Conservation (phyloP, 2,888 invertebrate species). For the Mystacides longicornis region DNA sequence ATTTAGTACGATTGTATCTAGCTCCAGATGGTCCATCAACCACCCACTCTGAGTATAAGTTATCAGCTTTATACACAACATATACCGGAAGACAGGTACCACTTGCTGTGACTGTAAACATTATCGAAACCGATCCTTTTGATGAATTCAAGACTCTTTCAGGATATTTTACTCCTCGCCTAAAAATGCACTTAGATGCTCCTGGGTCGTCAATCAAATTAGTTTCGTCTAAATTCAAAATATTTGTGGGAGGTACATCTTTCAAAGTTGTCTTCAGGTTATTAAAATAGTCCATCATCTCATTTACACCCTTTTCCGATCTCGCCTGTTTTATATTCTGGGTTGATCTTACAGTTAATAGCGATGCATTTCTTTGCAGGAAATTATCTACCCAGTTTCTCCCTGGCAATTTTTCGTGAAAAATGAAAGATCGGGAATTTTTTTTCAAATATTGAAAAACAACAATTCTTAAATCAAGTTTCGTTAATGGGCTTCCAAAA, state of each 20-base stretch:
- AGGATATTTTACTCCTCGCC: slow-evolving; percentile 1
- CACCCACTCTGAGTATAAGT: slow-evolving; percentile 35
- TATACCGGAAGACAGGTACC: slow-evolving; percentile 31
- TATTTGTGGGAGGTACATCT: slow-evolving; percentile 5
- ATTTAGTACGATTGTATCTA: slow-evolving; percentile 33
- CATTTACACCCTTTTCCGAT: not conserved
- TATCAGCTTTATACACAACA: slow-evolving; percentile 35
- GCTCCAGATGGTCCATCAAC: slow-evolving; percentile 32
- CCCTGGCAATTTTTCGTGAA: not conserved
- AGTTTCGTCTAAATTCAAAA: slow-evolving; percentile 3
- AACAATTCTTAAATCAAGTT: not conserved
- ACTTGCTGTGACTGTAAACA: slow-evolving; percentile 1
- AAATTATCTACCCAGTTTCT: slow-evolving; percentile 1
- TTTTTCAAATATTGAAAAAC: slow-evolving; percentile 3
- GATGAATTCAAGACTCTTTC: not conserved
- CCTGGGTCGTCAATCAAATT: slow-evolving; percentile 1
- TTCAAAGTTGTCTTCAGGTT: not conserved
- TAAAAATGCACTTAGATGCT: not conserved
- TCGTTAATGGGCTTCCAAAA: slow-evolving; percentile 5
- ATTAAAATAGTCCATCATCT: not conserved
- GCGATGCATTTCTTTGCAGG: not conserved
- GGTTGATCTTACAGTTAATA: not conserved
- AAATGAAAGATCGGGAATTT: not conserved
- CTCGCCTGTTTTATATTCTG: slow-evolving; percentile 1
- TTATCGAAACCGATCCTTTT: slow-evolving; percentile 2